These are phyloP conservation scores for Petrosia ficiformis DNA, from an alignment of 37 sponge, comb jelly and placozoan species.

Conservation along the genomic window DNA sequence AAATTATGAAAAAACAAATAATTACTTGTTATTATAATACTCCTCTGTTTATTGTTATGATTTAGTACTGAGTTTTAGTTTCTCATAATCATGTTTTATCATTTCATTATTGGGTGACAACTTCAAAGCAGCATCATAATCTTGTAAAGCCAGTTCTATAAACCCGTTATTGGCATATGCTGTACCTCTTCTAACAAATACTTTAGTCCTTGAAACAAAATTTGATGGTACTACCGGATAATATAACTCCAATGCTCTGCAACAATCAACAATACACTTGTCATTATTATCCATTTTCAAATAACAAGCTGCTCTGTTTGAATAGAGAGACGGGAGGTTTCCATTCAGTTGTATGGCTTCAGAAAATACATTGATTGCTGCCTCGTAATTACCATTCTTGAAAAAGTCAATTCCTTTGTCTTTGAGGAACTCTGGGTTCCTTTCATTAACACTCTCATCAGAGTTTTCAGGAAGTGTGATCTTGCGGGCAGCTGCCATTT, in stretches of 20 bases:
- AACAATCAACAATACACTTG: constrained; percentile 67
- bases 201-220: constrained; percentile 60
- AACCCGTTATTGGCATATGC: constrained; percentile 70
- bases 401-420: constrained; percentile 90
- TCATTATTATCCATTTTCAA: constrained; percentile 50
- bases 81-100: constrained; percentile 54
- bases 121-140: constrained; percentile 69
- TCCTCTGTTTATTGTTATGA: neutral
- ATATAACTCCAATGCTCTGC: constrained; percentile 75
- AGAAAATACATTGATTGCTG: constrained; percentile 91
- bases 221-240: constrained; percentile 88
- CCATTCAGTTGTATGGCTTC: constrained; percentile 81
- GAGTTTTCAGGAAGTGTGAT: constrained; percentile 29
- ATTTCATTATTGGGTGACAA: constrained; percentile 48
- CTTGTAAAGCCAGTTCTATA: constrained; percentile 64
- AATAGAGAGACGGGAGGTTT: constrained; percentile 74
- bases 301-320: constrained; percentile 84
- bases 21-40: neutral
- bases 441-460: constrained; percentile 68
- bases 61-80: constrained; percentile 2
- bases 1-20: neutral
- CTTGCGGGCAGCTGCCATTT: constrained; percentile 85
- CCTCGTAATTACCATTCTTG: constrained; percentile 74
- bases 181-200: constrained; percentile 84
- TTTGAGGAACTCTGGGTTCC: constrained; percentile 89